Evolutionary conservation across 2,888 invertebrate genomes (phyloP), one percentile per base, ranked within the genome.

Genomic region (Anorthoa munda): DNA sequence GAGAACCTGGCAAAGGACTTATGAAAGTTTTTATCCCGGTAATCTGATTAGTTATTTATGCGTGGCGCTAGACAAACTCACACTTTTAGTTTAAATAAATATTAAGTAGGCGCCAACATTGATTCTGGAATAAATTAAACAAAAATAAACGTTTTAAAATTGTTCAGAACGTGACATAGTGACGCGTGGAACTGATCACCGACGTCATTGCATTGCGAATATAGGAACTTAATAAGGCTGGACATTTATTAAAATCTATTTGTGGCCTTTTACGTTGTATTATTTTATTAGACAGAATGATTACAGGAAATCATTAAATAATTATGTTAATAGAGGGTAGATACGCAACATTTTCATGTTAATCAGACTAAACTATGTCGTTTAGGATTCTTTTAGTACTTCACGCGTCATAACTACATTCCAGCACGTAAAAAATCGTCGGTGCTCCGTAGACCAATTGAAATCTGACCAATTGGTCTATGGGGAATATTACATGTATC

Each of bases 301-400:
- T 61, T 77, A 21, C 15, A 63, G 56, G 63, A 63, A 77, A 70
- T 48, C 0, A 15, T 18, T 18, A 75, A 77, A 26, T 70, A 48
- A n/a, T 12, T 13, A 48, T 66, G 46, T 15, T 48, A 66, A 55
- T 76, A 55, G 12, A 26, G 23, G 31, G 13, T 59, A 26, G 7
- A 39, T 39, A 50, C 2, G 45, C 7, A 23, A n/a, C 26, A 18
- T 45, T 75, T 45, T 23, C 17, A 61, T 55, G 21, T 18, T 45
- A 61, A 69, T 58, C 61, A 17, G 15, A n/a, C 17, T 26, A 7
- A 48, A 39, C n/a, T 4, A 21, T 1, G 7, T 31, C 17, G 13
- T 75, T 48, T 26, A 23, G 1, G 23, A 31, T 31, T 31, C 1
- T 31, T 31, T 7, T 23, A 56, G 12, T 51, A 70, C 21, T 53